Base-by-base conservation (phyloP, 2,888 invertebrate genomes). In the Camptogramma bilineatum region DNA sequence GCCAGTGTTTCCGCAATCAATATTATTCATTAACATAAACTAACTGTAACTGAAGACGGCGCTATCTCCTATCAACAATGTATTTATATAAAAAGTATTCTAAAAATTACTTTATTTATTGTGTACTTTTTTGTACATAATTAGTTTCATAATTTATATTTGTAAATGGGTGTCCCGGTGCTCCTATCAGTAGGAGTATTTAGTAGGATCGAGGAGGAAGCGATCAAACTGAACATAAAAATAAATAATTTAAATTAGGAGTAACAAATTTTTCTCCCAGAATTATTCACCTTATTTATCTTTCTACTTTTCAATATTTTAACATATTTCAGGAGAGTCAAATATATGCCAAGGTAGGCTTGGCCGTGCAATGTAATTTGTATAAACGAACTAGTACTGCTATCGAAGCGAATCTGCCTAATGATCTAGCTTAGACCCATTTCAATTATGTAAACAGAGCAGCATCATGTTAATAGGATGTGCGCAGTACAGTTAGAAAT, bases 1-100 rank as follows among this genome's bases (percentile, higher is more conserved):
- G 64, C 61, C 52, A 57, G 70, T 65, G 68, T 73, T 72, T 76
- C 70, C 68, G 73, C 74, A 75, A 73, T 70, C 60, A 62, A 59
- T 50, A 65, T 46, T 46, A 53, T 46, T 61, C 21, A 78, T 73
- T 69, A 65, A 65, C 73, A 71, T 68, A 34, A 60, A 68, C 66
- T 65, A 65, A 64, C 61, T 65, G 56, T 69, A 46, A 21, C 64
- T 28, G 59, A 68, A 68, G 64, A 54, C 50, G 65, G 19, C 17
- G 42, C 4, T 19, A 48, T 57, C 54, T 61, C n/a, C 13, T 48
- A n/a, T 62, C 46, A 16, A 34, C 31, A 46, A 21, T 13, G 34
- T 39, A 39, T 13, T 3, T 39, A 28, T 13, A 2, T 39, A 4
- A 39, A 39, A 39, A 39, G 3, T 39, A 39, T 39, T 34, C 9